phyloP scores from a whole-genome alignment of 2,113 vertebrate species.

The Erpornis zantholeuca region DNA sequence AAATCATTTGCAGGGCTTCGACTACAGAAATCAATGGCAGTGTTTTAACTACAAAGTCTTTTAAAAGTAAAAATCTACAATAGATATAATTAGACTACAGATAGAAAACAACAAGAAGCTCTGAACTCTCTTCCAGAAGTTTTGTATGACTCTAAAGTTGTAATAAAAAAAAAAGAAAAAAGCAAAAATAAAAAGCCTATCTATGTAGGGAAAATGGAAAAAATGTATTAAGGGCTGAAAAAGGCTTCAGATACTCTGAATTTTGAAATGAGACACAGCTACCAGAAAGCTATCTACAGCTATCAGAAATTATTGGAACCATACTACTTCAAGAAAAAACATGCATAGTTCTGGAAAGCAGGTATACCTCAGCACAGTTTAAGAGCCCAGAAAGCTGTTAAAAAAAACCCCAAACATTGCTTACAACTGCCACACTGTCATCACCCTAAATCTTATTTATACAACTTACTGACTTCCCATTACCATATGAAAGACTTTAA shows the following conservation, averaged over 20 bases:
- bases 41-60: neutral
- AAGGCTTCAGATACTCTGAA: neutral
- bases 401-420: neutral
- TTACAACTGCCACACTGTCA: neutral
- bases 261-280: neutral
- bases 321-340: neutral
- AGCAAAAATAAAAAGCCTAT: no score
- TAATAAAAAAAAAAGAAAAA: neutral
- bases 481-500: neutral
- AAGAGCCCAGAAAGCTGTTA: neutral
- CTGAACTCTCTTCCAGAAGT: neutral
- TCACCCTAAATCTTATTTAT: slow-evolving; percentile 14
- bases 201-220: neutral
- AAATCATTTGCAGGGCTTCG: neutral
- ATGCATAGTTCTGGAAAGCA: neutral
- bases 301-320: neutral
- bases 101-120: neutral
- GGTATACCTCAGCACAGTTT: neutral
- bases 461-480: neutral
- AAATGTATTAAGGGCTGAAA: rapidly evolving
- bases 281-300: no score
- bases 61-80: neutral
- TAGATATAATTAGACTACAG: neutral
- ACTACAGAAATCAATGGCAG: neutral
- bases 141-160: neutral